Base-by-base conservation (phyloP, 2,888 invertebrate species). In the Melanchra persicariae region DNA sequence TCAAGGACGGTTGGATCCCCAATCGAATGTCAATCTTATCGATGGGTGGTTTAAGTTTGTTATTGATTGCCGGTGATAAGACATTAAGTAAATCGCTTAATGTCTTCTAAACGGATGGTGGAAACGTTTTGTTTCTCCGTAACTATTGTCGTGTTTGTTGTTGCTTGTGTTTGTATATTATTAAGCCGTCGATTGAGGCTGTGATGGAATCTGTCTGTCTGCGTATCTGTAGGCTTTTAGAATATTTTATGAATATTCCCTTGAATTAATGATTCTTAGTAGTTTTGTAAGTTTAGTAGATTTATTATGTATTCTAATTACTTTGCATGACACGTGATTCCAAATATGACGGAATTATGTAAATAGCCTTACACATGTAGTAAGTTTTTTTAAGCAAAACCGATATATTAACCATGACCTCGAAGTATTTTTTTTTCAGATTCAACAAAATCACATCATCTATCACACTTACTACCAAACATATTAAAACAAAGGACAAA, bases 61-160 rank as follows among this genome's bases (percentile, higher is more conserved):
- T 82, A 82, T 91, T 68, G 85, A 80, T 74, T 81, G 84, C 71
- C 70, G 60, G 79, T 77, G 76, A 78, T 70, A 75, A 87, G 89
- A 90, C 92, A 92, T 95, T 94, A 94, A 91, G 92, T 91, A 92
- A 94, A 94, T 95, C 93, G 93, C 91, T 93, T 93, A 94, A 95
- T 94, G 94, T 92, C 90, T 91, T 92, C 88, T 88, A 89, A 93
- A 91, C 91, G 91, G 91, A 90, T 89, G 90, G 88, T 90, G 90
- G 90, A 90, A 91, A 89, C 90, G 94, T 93, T 93, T 93, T 92
- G 93, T 93, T 92, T 90, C 83, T 88, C 83, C 80, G 81, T 74
- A 84, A 81, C 76, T 83, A 82, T 81, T 85, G 82, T 84, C 58
- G 73, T 88, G 82, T 85, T 81, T 84, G 83, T 82, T 87, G 84